A percentile compares a stretch with the other conserved stretches of the same genome.
Conservation (phyloP, 2,888 invertebrate species). For the Stramonita haemastoma region DNA sequence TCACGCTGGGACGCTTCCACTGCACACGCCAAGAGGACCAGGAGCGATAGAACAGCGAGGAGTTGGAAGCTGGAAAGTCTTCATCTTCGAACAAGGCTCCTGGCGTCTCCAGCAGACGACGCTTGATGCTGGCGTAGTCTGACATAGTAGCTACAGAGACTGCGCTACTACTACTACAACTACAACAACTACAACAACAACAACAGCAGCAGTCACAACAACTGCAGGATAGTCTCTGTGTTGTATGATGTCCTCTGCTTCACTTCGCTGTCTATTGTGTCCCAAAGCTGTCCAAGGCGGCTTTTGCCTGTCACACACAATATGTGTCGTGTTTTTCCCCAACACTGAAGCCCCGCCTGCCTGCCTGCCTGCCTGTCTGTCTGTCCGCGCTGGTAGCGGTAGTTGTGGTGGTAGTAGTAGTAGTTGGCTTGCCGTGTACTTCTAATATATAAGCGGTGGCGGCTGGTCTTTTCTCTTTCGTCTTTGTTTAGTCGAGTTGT, state of each 20-base stretch:
- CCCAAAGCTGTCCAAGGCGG: too few relatives aligned
- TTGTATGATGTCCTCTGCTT: background rate
- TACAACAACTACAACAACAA: background rate
- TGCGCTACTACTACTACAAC: background rate
- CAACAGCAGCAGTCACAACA: background rate
- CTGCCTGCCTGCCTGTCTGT: too few relatives aligned
- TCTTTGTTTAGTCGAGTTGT: too few relatives aligned
- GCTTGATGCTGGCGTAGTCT: background rate
- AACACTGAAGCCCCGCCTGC: too few relatives aligned
- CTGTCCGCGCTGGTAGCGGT: too few relatives aligned
- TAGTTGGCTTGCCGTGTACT: too few relatives aligned
- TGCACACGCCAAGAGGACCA: conserved; percentile 51
- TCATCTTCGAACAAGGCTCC: conserved; percentile 58
- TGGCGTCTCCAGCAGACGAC: background rate
- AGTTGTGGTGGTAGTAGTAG: too few relatives aligned
- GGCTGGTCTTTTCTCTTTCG: too few relatives aligned
- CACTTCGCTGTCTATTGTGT: too few relatives aligned
- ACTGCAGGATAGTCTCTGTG: background rate
- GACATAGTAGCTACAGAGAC: background rate
- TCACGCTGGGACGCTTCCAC: conserved; percentile 69
- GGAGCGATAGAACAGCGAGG: conserved; percentile 55
- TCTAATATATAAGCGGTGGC: too few relatives aligned
- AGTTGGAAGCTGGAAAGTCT: conserved; percentile 54
- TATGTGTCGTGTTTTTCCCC: too few relatives aligned
- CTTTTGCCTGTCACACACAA: too few relatives aligned